phyloP scores from a whole-genome alignment of 2,888 invertebrate genomes.

The Lymantria monacha region DNA sequence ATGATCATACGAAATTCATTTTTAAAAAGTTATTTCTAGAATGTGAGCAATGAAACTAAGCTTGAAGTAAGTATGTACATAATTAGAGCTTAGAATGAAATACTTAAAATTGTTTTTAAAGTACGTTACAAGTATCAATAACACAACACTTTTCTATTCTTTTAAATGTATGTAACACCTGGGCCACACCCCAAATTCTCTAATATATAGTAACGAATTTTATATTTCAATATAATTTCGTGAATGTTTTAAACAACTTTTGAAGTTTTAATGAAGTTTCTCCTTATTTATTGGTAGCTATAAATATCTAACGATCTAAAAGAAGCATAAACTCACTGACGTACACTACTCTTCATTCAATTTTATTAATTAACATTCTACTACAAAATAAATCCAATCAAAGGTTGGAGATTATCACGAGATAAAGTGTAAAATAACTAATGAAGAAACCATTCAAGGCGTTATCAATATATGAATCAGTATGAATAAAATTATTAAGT shows the following conservation, averaged over 20 bases:
- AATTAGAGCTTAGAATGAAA: too few species aligned
- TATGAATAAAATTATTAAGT: neutral
- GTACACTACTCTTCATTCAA: conserved; percentile 9
- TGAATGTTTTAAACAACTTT: neutral
- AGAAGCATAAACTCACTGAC: conserved; percentile 3
- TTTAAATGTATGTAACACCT: neutral
- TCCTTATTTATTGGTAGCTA: conserved; percentile 14
- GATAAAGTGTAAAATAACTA: conserved; percentile 6
- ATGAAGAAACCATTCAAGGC: conserved; percentile 10
- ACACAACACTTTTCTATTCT: too few species aligned
- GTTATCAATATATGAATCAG: conserved; percentile 7
- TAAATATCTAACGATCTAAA: conserved; percentile 10
- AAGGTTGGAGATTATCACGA: conserved; percentile 1
- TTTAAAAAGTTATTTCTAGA: too few species aligned
- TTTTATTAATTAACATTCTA: conserved; percentile 12
- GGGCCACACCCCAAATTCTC: neutral
- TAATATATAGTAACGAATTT: neutral
- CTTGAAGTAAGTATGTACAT: too few species aligned
- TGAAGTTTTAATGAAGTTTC: conserved; percentile 12
- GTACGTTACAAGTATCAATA: too few species aligned
- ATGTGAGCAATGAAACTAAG: too few species aligned
- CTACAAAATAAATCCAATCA: conserved; percentile 11
- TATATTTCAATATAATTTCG: neutral
- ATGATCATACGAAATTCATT: too few species aligned
- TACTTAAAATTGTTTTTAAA: too few species aligned